These are phyloP conservation scores for Brachypalpus laphriformis DNA, from an alignment of 2,888 invertebrate species.

Conservation along the genomic window DNA sequence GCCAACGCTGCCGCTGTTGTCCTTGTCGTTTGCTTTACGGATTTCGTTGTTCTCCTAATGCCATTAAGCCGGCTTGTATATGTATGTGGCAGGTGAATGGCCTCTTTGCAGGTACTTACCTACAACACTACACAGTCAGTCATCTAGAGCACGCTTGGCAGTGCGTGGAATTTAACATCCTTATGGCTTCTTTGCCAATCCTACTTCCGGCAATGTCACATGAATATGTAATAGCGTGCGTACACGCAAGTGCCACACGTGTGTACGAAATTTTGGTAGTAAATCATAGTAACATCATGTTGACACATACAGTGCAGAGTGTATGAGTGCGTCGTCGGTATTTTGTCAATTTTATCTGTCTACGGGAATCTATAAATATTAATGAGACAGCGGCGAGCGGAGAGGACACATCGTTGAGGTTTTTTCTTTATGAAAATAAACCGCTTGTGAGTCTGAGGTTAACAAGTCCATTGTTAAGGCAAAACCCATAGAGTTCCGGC, in stretches of 20 bases:
- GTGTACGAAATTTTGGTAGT: conserved; percentile 28
- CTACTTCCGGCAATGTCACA: conserved; percentile 15
- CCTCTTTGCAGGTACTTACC: conserved; percentile 19
- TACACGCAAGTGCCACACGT: conserved; percentile 51
- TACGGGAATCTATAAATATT: conserved; percentile 58
- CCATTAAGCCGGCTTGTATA: conserved; percentile 30
- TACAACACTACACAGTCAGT: not conserved
- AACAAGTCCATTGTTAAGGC: conserved; percentile 49
- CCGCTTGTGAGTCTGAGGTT: too few relatives aligned
- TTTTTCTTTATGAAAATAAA: not conserved
- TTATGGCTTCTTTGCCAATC: not conserved
- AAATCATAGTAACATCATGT: conserved; percentile 50
- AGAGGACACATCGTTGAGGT: conserved; percentile 16
- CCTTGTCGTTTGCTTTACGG: not conserved
- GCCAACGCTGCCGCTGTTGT: not conserved
- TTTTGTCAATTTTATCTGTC: conserved; percentile 54
- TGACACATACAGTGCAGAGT: conserved; percentile 11
- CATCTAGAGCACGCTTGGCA: not conserved
- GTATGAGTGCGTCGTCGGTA: conserved; percentile 1
- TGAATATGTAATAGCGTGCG: conserved; percentile 46
- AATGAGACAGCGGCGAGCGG: conserved; percentile 23
- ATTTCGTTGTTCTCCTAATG: conserved; percentile 17
- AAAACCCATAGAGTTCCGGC: conserved; percentile 42
- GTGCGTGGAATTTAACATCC: conserved; percentile 41
- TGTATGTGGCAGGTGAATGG: conserved; percentile 46